A percentile compares a stretch with the other conserved stretches of the same genome.
phyloP scores from a whole-genome alignment of 2,797 vertebrate species.

The Neosalanx taihuensis region DNA sequence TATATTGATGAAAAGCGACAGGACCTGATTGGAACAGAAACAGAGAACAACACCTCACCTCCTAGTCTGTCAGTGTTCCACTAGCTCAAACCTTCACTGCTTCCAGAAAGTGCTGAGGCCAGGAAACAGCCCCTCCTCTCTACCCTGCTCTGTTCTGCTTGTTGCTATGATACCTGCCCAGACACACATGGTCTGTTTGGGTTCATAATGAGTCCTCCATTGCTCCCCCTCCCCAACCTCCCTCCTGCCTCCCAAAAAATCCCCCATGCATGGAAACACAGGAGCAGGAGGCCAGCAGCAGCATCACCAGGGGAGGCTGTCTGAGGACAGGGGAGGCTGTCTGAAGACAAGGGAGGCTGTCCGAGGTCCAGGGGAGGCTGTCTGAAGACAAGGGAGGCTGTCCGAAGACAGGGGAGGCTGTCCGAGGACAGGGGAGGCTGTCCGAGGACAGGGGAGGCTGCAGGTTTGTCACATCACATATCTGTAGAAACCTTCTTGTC shows the following conservation, averaged over 20 bases:
- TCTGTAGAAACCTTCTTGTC: conserved; percentile 33
- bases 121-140: conserved; percentile 41
- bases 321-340: no score
- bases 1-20: conserved; percentile 13
- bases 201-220: conserved; percentile 56
- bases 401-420: no score
- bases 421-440: no score
- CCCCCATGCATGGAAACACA: conserved; percentile 25
- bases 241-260: conserved; percentile 27
- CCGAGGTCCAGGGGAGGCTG: no score
- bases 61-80: conserved; percentile 35
- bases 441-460: conserved; percentile 17
- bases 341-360: no score
- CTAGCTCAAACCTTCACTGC: conserved; percentile 26
- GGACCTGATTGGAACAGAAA: conserved; percentile 3
- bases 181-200: conserved; percentile 48
- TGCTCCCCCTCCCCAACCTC: conserved; percentile 4
- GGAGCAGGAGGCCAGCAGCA: conserved; percentile 9
- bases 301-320: background rate
- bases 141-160: conserved; percentile 36
- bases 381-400: no score
- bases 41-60: conserved; percentile 18
- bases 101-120: conserved; percentile 36
- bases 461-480: conserved; percentile 59
- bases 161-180: conserved; percentile 54